These are phyloP conservation scores for Drosophila mauritiana DNA, from an alignment of 1,140 invertebrate genomes.

Conservation along the genomic window DNA sequence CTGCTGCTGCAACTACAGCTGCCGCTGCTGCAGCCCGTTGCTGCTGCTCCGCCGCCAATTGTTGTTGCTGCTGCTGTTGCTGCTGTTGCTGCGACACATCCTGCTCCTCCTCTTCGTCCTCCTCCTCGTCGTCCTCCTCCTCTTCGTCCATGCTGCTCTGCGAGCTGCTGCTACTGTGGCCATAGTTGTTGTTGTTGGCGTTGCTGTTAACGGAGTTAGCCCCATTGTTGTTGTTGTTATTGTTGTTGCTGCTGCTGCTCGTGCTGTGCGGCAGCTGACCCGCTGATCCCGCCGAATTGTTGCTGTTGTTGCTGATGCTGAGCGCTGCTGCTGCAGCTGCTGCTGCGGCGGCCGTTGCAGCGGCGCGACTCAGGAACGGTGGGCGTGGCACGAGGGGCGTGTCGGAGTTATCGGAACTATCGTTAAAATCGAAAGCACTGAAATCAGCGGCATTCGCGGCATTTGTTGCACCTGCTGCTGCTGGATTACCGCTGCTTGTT, in stretches of 20 bases:
- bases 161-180: constrained; percentile 46
- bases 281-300: constrained; percentile 26
- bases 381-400: constrained; percentile 75
- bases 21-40: constrained; percentile 58
- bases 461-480: constrained; percentile 38
- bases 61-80: constrained; percentile 44
- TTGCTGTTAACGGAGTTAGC: constrained; percentile 10
- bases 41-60: constrained; percentile 40
- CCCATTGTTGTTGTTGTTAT: constrained; percentile 20
- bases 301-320: constrained; percentile 54
- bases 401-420: constrained; percentile 84
- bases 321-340: constrained; percentile 60
- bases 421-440: constrained; percentile 83
- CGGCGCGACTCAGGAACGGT: constrained; percentile 75
- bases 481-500: constrained; percentile 34
- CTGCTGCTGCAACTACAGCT: constrained; percentile 66
- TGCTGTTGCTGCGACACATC: constrained; percentile 8
- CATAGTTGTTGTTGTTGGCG: constrained; percentile 37
- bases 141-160: constrained; percentile 57
- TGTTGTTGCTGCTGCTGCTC: constrained; percentile 39
- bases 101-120: constrained; percentile 15
- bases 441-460: constrained; percentile 65
- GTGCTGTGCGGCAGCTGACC: constrained; percentile 44
- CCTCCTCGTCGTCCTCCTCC: constrained; percentile 47
- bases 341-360: constrained; percentile 55